A percentile compares a stretch with the other conserved stretches of the same genome.
Evolutionary conservation across 1,140 invertebrate species (phyloP).

Genomic region (Caenorhabditis tropicalis): DNA sequence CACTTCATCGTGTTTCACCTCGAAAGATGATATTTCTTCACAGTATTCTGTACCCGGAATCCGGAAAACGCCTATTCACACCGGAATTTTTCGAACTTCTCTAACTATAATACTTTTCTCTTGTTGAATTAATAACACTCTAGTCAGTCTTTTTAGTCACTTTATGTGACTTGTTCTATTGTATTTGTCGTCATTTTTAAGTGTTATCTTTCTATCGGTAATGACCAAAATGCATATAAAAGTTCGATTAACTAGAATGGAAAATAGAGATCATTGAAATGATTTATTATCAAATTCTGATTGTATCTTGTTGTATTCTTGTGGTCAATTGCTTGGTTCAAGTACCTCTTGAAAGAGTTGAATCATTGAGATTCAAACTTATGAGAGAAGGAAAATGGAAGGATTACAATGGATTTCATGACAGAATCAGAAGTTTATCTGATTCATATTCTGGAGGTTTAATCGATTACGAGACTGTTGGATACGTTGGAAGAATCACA

Average conservation of each 20-base stretch:
- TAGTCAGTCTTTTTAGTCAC: not conserved
- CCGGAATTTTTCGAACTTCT: not conserved
- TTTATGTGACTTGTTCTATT: not conserved
- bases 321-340: not conserved
- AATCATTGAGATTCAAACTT: slow-evolving; percentile 50
- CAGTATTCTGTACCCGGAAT: not conserved
- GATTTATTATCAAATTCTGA: not conserved
- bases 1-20: not conserved
- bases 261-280: not conserved
- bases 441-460: not conserved
- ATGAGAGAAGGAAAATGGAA: slow-evolving; percentile 51
- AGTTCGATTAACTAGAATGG: not conserved
- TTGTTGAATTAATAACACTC: not conserved
- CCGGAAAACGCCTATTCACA: slow-evolving; percentile 21
- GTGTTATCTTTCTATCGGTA: not conserved
- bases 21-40: not conserved
- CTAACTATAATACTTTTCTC: not conserved
- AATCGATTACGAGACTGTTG: not conserved
- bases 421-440: not conserved
- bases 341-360: slow-evolving; percentile 24
- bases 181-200: not conserved
- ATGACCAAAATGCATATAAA: not conserved
- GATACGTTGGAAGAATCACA: slow-evolving; percentile 39
- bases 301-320: not conserved
- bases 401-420: not conserved